These are phyloP conservation scores for Mustela lutreola DNA, from an alignment of 2,113 vertebrate species.

Conservation along the genomic window DNA sequence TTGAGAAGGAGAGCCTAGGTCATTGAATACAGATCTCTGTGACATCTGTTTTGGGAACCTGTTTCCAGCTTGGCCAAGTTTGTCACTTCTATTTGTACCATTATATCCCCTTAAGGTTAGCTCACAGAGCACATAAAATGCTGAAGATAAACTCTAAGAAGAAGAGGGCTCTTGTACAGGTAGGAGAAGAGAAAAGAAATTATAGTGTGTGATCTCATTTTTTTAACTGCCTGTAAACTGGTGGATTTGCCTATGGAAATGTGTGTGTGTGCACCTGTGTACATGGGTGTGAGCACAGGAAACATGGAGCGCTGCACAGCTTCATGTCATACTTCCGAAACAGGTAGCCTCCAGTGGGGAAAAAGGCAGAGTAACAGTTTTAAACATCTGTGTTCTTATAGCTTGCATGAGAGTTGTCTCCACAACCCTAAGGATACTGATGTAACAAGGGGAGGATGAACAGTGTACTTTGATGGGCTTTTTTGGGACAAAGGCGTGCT, in stretches of 20 bases:
- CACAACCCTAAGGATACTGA: background rate
- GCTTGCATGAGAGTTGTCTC: background rate
- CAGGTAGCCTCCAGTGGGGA: background rate
- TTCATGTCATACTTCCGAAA: accelerated
- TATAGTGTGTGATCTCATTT: background rate
- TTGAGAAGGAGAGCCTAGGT: background rate
- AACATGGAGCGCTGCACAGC: accelerated
- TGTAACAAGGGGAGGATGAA: background rate
- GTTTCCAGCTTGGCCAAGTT: background rate
- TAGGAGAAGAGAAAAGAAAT: background rate
- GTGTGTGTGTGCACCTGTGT: background rate
- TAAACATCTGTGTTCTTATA: background rate
- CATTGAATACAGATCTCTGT: background rate
- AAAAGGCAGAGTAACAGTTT: background rate
- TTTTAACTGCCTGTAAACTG: background rate
- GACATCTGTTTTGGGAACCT: background rate
- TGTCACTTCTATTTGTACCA: background rate
- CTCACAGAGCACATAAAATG: background rate
- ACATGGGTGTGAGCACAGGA: background rate
- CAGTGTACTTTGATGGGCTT: background rate
- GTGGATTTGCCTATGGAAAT: background rate
- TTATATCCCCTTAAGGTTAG: background rate
- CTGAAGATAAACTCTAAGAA: background rate
- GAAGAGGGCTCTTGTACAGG: background rate
- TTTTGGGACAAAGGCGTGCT: background rate